These are phyloP conservation scores for Apis florea DNA, from an alignment of 1,140 invertebrate species.

Conservation along the genomic window DNA sequence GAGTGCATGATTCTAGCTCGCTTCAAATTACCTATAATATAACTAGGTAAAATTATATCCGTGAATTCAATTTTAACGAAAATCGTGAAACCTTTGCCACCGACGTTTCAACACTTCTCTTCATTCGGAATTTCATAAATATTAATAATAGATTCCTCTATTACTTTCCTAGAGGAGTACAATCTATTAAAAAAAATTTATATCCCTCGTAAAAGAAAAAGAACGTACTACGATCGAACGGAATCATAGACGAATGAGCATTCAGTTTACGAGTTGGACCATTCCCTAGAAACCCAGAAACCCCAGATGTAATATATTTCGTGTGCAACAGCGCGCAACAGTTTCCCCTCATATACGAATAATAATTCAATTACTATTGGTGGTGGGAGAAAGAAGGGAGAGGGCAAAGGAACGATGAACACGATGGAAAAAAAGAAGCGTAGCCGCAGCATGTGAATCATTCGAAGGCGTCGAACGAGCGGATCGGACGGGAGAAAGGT, in stretches of 20 bases:
- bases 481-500: slow-evolving; percentile 32
- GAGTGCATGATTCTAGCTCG: neutral
- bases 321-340: neutral
- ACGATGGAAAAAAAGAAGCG: neutral
- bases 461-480: slow-evolving; percentile 10
- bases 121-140: neutral
- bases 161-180: accelerated
- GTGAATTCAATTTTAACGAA: neutral
- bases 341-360: neutral
- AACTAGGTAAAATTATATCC: neutral
- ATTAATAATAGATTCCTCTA: neutral
- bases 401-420: neutral
- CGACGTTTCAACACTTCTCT: neutral
- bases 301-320: neutral
- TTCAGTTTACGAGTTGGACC: neutral
- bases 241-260: neutral
- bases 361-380: neutral
- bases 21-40: neutral
- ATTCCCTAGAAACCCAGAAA: neutral
- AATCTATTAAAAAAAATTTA: neutral
- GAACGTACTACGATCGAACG: neutral
- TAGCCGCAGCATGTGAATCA: slow-evolving; percentile 15
- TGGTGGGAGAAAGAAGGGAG: no score
- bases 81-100: neutral
- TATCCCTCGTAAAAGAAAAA: neutral